Percentiles rank a stretch among this genome's conserved stretches.
Conservation (phyloP, 2,888 invertebrate species). For the Sphinx pinastri region DNA sequence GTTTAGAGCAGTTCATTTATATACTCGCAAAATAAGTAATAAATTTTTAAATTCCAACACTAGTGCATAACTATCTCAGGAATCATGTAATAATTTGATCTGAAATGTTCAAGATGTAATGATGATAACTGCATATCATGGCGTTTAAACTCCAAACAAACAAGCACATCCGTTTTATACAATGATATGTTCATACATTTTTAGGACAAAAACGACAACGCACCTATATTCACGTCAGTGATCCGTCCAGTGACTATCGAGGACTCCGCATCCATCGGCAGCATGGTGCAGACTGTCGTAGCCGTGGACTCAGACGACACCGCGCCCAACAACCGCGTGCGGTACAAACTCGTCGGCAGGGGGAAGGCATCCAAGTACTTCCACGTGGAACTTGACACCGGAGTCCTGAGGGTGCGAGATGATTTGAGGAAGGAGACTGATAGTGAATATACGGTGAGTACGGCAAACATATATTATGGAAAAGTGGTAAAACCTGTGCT, state of each 20-base stretch:
- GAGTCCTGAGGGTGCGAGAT: conserved; percentile 91
- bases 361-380: conserved; percentile 94
- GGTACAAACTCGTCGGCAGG: conserved; percentile 92
- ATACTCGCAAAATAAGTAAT: too few relatives aligned
- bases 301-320: conserved; percentile 94
- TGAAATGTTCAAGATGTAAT: too few relatives aligned
- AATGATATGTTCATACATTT: too few relatives aligned
- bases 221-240: conserved; percentile 93
- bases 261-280: conserved; percentile 92
- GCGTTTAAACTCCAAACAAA: too few relatives aligned
- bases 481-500: too few relatives aligned
- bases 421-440: conserved; percentile 93
- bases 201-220: conserved; percentile 95
- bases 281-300: conserved; percentile 89
- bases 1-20: too few relatives aligned
- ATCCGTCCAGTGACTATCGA: conserved; percentile 93
- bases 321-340: conserved; percentile 90
- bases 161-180: too few relatives aligned
- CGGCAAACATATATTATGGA: background rate
- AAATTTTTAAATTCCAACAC: too few relatives aligned
- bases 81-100: too few relatives aligned
- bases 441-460: conserved; percentile 92
- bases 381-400: conserved; percentile 93
- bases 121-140: too few relatives aligned
- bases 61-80: too few relatives aligned